A percentile compares a stretch with the other conserved stretches of the same genome.
These are phyloP conservation scores for Neodiprion virginianus DNA, from an alignment of 1,140 invertebrate genomes.

Conservation along the genomic window DNA sequence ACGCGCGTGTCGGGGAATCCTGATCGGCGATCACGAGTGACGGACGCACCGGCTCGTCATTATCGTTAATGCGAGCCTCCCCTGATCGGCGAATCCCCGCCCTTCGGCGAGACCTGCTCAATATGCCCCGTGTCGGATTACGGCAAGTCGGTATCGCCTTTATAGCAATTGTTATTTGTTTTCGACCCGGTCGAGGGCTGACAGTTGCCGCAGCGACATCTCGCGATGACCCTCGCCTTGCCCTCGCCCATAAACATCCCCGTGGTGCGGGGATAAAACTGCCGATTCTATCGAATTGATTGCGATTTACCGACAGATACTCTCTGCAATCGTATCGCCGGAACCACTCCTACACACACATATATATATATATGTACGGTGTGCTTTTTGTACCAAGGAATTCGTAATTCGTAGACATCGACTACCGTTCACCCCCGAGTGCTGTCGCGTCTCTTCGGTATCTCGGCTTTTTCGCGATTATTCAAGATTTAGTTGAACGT, in stretches of 20 bases:
- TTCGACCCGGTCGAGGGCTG: background rate
- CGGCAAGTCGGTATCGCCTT: conserved; percentile 23
- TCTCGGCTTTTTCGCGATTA: too few relatives aligned
- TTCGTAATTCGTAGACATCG: too few relatives aligned
- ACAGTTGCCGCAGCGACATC: background rate
- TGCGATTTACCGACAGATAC: background rate
- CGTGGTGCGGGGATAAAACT: background rate
- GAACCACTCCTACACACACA: background rate
- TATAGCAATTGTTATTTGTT: conserved; percentile 15
- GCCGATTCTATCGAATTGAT: background rate
- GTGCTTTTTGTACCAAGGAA: too few relatives aligned
- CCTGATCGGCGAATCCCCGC: background rate
- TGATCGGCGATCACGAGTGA: conserved; percentile 30
- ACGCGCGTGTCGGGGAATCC: conserved; percentile 32
- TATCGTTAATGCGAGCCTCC: conserved; percentile 28
- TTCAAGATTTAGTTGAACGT: too few relatives aligned
- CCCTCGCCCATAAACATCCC: background rate
- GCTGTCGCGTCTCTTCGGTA: too few relatives aligned
- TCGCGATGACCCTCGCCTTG: background rate
- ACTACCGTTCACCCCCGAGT: too few relatives aligned
- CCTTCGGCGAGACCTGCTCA: conserved; percentile 13
- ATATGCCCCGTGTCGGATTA: conserved; percentile 22
- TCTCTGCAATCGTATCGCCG: background rate
- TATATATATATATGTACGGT: too few relatives aligned
- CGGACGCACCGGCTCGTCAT: conserved; percentile 30